Base-by-base conservation (phyloP, 1,140 invertebrate genomes). In the Geopemphigus sp. region DNA sequence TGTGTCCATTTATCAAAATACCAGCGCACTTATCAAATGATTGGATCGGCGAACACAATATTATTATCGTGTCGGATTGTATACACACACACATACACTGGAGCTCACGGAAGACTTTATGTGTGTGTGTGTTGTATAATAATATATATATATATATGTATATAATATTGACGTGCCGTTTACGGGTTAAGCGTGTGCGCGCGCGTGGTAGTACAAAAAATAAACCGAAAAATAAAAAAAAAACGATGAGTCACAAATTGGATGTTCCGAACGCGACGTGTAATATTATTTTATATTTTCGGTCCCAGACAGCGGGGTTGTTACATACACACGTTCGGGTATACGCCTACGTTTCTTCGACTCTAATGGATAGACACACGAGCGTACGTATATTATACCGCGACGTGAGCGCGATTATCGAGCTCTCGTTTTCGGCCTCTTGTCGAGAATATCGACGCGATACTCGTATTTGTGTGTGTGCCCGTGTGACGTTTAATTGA, bases 31-130 rank as follows among this genome's bases (percentile, higher is more conserved):
- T 78, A 78, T 78, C 74, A 61, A 61, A 61, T 61, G 56, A 78
- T 78, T 78, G 74, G 74, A 78, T 78, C 74, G 74, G 74, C 74
- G 74, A 78, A 63, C 74, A 78, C 22, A 61, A 78, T 78, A 50
- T 61, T 78, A 78, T 63, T 78, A 78, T 78, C 74, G 15, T 63
- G 57, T 78, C 74, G 39, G 45, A 63, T 78, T 78, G 50, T 47
- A 61, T 5, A 61, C 17, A 39, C 54, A 14, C 54, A n/a, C 32
- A 3, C n/a, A n/a, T n/a, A n/a, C n/a, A n/a, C n/a, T n/a, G n/a
- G n/a, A 14, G 5, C 47, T 8, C 10, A 10, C 47, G 22, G 39
- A 70, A 22, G 15, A 70, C 45, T 15, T 70, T 47, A 47, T 68
- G 53, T 4, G n/a, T 57, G 24, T 57, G 2, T 39, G 32, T 39